Conservation (phyloP, 1,140 invertebrate genomes). For the Drosophila sulfurigaster region DNA sequence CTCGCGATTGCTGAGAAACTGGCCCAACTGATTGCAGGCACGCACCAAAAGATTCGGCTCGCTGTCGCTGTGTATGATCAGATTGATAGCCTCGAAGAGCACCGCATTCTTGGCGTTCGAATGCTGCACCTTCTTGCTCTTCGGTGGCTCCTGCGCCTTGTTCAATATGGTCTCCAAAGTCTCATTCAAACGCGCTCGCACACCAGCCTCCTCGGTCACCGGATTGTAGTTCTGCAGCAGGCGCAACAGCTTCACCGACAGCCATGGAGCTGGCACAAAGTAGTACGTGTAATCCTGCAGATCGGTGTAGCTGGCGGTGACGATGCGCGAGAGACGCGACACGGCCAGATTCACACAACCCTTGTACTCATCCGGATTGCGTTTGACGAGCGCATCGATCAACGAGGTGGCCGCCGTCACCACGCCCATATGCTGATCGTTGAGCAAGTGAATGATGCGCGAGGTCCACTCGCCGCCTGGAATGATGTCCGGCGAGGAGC, state of each 20-base stretch:
- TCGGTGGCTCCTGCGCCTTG: conserved; percentile 99
- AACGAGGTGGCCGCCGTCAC: conserved; percentile 99
- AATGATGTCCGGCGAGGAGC: conserved; percentile 97
- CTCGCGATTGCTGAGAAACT: conserved; percentile 99
- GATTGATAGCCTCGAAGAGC: conserved; percentile 99
- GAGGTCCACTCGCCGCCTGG: conserved; percentile 99
- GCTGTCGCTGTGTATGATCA: conserved; percentile 99
- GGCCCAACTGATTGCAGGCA: conserved; percentile 99
- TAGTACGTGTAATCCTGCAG: conserved; percentile 99
- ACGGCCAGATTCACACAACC: conserved; percentile 99
- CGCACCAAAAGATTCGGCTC: conserved; percentile 98
- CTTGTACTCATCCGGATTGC: conserved; percentile 99
- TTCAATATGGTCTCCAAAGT: conserved; percentile 99
- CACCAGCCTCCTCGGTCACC: conserved; percentile 97
- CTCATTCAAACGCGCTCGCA: conserved; percentile 97
- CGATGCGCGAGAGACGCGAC: conserved; percentile 97
- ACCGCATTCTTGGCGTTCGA: conserved; percentile 99
- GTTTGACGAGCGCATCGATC: conserved; percentile 99
- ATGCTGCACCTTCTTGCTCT: conserved; percentile 99
- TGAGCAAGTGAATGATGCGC: conserved; percentile 98
- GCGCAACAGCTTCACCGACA: conserved; percentile 98
- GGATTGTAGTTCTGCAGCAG: conserved; percentile 99
- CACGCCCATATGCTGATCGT: conserved; percentile 99
- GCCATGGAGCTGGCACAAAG: conserved; percentile 99
- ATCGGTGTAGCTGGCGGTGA: conserved; percentile 99